Percentiles rank a stretch among this genome's conserved stretches.
Conservation (phyloP, 2,797 vertebrate species). For the Esox lucius region DNA sequence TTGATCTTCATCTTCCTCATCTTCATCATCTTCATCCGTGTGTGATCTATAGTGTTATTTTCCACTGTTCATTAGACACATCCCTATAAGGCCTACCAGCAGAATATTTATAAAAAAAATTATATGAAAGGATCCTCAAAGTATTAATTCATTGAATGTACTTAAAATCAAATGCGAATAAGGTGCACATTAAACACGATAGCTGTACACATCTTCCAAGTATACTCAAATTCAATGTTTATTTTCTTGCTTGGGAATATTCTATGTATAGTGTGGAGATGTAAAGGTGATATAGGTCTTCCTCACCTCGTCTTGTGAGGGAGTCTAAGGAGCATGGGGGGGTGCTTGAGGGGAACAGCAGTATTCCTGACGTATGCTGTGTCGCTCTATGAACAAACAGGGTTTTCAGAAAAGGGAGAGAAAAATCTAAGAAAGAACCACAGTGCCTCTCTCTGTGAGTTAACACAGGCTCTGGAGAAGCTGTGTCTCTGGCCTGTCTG, state of each 20-base stretch:
- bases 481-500: constrained; percentile 31
- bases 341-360: neutral
- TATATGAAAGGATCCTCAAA: too few species aligned
- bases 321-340: neutral
- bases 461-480: constrained; percentile 10
- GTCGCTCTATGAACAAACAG: constrained; percentile 5
- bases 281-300: neutral
- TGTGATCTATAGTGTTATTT: too few species aligned
- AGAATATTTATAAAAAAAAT: too few species aligned
- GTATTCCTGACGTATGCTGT: neutral
- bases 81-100: too few species aligned
- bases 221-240: neutral
- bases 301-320: neutral
- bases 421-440: neutral
- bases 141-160: too few species aligned
- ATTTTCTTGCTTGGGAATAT: neutral
- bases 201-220: neutral
- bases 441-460: constrained; percentile 29
- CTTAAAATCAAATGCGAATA: too few species aligned
- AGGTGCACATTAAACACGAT: neutral
- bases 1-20: too few species aligned
- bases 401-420: neutral
- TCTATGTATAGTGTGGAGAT: neutral
- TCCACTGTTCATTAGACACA: too few species aligned
- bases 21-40: too few species aligned